Evolutionary conservation across 2,113 vertebrate genomes (phyloP), one percentile per base, ranked within the genome.

Genomic region (Xyrauchen texanus): DNA sequence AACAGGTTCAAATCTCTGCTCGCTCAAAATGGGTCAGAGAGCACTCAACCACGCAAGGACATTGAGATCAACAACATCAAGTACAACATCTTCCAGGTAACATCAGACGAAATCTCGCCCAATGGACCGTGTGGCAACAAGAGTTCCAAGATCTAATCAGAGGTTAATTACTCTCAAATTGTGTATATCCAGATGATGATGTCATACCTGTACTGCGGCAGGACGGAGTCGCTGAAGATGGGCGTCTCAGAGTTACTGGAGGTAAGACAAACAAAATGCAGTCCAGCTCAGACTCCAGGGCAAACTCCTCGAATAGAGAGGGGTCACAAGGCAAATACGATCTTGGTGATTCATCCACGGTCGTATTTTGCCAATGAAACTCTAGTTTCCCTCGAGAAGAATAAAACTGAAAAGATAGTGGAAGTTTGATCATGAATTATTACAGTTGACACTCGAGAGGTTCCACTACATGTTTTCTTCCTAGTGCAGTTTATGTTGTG

Each of bases 201-300:
- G 97, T 96, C 95, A 83, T 99, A 98, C 78, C 92, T 99, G 65
- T 99, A 99, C 88, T 96, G 97, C 0, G 97, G 97, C 77, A 96
- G 96, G 49, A 94, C 94, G 0, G 96, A 98, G 80, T 92, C 96
- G 6, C 92, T 99, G 89, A 93, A 94, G 84, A 95, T 95, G 49
- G 93, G 93, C n/a, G 93, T 95, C 0, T 3, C 92, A 0, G 95
- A 97, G 82, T 85, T 98, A 86, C 84, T 99, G 82, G 95, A 98
- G 95, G 97, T 99, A 86, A 95, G 93, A 83, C 21, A 21, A 44
- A 61, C 46, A 73, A 4, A n/a, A 49, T 13, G 11, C 10, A 47
- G 64, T 64, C 51, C 60, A 46, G 21, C 46, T 8, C 21, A 9
- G 44, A 64, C 11, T 15, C 15, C 13, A 58, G 13, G 7, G n/a